Evolutionary conservation across 2,888 invertebrate genomes (phyloP), one percentile per base, ranked within the genome.

Genomic region (Drosophila mettleri): DNA sequence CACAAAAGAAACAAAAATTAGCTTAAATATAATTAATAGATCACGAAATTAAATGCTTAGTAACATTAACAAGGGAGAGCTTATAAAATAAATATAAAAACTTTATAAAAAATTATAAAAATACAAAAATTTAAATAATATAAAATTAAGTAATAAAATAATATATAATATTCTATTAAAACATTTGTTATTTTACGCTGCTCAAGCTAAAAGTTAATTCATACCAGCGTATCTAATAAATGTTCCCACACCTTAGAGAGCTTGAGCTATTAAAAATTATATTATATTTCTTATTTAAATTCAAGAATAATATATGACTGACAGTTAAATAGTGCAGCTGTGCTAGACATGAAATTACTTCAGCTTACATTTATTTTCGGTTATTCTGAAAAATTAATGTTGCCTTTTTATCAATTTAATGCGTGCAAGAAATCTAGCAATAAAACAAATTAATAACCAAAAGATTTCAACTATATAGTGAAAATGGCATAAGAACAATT

Each of bases 261-360:
- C 31, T 31, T n/a, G 8, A 14, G 6, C 31, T 31, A 31, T 20
- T 29, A 48, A 48, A 14, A 48, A 48, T 29, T 18, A 48, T 48
- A 46, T 18, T 18, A 48, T 48, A 10, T n/a, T 22, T n/a, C 14
- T 14, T 18, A n/a, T 10, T 46, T 4, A 18, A 10, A 3, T 14
- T 46, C 20, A 31, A 46, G 31, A 31, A 29, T 31, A 48, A 48
- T 48, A 31, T 48, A 31, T 48, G 46, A 14, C 31, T 29, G 31
- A 6, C 18, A 31, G 20, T 8, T 31, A 46, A 46, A 31, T 29
- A 29, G 27, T 29, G 46, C 46, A 46, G 46, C 46, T 46, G 45
- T 16, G 46, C 29, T 18, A 46, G 18, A 29, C 29, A 46, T 14
- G 4, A 12, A 0, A 20, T 31, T 31, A 18, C 14, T 18, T 14